Percentiles rank a stretch among this genome's conserved stretches.
These are phyloP conservation scores for Euura lappo DNA, from an alignment of 1,140 invertebrate genomes.

Conservation along the genomic window DNA sequence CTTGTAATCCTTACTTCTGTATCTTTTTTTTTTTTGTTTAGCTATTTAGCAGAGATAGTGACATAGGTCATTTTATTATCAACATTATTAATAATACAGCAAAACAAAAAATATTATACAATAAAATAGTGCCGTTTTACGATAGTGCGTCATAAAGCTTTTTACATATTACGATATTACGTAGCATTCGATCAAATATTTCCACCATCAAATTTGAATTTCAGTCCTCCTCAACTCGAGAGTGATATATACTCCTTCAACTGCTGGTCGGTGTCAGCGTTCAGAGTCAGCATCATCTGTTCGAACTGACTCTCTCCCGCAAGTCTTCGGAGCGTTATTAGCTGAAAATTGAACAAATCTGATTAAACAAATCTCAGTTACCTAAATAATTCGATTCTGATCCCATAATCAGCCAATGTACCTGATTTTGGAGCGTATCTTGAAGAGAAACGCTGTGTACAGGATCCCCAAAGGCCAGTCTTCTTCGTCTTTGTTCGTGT, in stretches of 20 bases:
- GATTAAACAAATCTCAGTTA: too few species aligned
- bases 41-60: background rate
- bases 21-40: too few species aligned
- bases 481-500: conserved; percentile 65
- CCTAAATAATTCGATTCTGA: too few species aligned
- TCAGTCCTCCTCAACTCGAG: conserved; percentile 39
- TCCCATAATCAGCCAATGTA: conserved; percentile 39
- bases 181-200: conserved; percentile 31
- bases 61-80: conserved; percentile 28
- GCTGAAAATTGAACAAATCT: conserved; percentile 56
- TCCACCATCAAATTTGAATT: background rate
- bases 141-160: conserved; percentile 39
- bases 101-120: conserved; percentile 53
- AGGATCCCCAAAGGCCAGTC: conserved; percentile 70
- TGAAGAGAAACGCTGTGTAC: conserved; percentile 74
- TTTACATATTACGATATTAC: conserved; percentile 38
- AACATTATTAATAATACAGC: conserved; percentile 53
- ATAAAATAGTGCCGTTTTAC: conserved; percentile 52
- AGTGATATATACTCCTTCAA: conserved; percentile 68
- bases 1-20: too few species aligned
- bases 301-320: conserved; percentile 73
- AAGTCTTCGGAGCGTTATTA: conserved; percentile 68
- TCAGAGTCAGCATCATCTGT: conserved; percentile 71
- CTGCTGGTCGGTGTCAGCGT: conserved; percentile 71
- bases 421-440: conserved; percentile 72